Conservation (phyloP, 2,113 vertebrate genomes). For the Aythya baeri region DNA sequence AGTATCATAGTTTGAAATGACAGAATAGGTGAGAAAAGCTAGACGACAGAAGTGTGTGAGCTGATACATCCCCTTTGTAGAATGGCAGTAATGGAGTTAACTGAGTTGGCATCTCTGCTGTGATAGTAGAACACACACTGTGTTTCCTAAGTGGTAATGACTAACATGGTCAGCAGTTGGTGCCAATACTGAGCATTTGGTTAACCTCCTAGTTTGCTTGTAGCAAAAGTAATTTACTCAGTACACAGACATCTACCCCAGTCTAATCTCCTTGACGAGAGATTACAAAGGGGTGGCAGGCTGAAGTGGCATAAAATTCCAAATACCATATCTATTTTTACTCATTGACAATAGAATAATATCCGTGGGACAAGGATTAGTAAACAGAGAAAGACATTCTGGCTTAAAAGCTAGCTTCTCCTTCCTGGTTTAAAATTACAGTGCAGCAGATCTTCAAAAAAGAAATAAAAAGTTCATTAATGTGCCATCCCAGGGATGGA, state of each 20-base stretch:
- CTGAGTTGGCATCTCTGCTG: neutral
- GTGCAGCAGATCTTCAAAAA: neutral
- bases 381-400: constrained; percentile 26
- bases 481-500: neutral
- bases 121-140: neutral
- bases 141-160: constrained; percentile 25
- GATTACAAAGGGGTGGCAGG: constrained; percentile 16
- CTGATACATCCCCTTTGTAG: neutral
- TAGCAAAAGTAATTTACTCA: constrained; percentile 54
- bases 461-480: neutral
- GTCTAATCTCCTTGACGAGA: constrained; percentile 31
- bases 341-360: constrained; percentile 4
- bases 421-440: constrained; percentile 8
- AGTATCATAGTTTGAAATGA: neutral
- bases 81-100: constrained; percentile 10
- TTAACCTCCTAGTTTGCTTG: constrained; percentile 55
- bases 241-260: constrained; percentile 13
- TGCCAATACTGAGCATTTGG: constrained; percentile 38
- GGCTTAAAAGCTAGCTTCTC: constrained; percentile 33
- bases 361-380: constrained; percentile 30
- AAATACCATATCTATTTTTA: constrained; percentile 41
- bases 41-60: neutral
- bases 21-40: neutral
- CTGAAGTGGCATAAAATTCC: constrained; percentile 46
- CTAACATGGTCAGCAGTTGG: constrained; percentile 47